Percentiles rank a stretch among this genome's conserved stretches.
These are phyloP conservation scores for Ligdia adustata DNA, from an alignment of 2,888 invertebrate genomes.

Conservation along the genomic window DNA sequence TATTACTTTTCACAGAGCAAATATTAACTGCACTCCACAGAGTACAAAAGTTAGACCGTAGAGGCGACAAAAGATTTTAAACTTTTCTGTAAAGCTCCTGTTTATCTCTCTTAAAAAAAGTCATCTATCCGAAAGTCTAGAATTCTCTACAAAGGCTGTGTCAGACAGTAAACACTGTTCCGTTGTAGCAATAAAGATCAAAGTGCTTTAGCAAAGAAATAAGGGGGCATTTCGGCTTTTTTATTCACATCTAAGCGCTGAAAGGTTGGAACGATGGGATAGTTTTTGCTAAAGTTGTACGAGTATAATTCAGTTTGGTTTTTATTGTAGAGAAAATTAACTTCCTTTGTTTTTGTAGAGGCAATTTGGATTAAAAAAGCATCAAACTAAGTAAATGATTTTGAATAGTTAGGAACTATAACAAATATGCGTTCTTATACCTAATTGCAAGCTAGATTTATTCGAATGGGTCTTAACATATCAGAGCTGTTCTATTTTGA, in stretches of 20 bases:
- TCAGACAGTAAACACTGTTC: conserved; percentile 5
- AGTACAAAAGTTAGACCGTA: conserved; percentile 26
- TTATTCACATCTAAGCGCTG: conserved; percentile 10
- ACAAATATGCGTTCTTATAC: too few relatives aligned
- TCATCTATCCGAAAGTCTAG: conserved; percentile 31
- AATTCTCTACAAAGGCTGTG: conserved; percentile 9
- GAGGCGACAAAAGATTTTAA: conserved; percentile 36
- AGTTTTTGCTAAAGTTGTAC: conserved; percentile 7
- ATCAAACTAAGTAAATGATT: too few relatives aligned
- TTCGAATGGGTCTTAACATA: too few relatives aligned
- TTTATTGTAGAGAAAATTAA: conserved; percentile 6
- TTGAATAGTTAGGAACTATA: too few relatives aligned
- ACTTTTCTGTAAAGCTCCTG: conserved; percentile 28
- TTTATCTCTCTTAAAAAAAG: conserved; percentile 35
- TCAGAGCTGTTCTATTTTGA: too few relatives aligned
- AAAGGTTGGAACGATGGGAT: conserved; percentile 1
- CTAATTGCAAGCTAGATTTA: too few relatives aligned
- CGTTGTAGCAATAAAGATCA: neutral
- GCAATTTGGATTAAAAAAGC: too few relatives aligned
- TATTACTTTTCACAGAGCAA: conserved; percentile 29
- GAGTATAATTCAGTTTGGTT: neutral
- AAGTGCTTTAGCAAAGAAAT: neutral
- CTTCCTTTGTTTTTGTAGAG: neutral
- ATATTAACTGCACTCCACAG: conserved; percentile 25
- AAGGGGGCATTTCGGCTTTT: conserved; percentile 3